Conservation (phyloP, 1,140 invertebrate species). For the Atta colombica region DNA sequence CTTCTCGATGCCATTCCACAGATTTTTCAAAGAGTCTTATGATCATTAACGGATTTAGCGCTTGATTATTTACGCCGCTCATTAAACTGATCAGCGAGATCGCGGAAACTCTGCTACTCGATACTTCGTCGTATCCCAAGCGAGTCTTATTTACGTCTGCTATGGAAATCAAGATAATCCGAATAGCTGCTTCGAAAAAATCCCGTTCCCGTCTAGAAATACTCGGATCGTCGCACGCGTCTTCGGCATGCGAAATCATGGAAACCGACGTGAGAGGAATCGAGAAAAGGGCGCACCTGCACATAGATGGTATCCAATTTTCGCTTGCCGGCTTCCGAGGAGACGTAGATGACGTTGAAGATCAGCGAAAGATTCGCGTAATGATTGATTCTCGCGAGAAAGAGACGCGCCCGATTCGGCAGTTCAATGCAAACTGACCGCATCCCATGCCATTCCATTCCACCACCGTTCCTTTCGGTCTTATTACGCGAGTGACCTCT, state of each 20-base stretch:
- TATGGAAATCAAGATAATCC: background rate
- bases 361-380: constrained; percentile 17
- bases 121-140: background rate
- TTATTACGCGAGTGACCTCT: constrained; percentile 70
- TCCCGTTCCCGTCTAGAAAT: background rate
- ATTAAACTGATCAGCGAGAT: constrained; percentile 2
- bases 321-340: constrained; percentile 16
- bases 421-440: constrained; percentile 77
- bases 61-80: background rate
- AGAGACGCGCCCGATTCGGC: constrained; percentile 72
- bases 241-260: constrained; percentile 32
- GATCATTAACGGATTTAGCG: background rate
- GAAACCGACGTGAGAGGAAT: constrained; percentile 43
- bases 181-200: background rate
- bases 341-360: constrained; percentile 4
- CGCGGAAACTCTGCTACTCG: background rate
- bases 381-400: background rate
- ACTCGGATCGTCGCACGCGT: background rate
- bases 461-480: constrained; percentile 65
- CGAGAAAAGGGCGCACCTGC: constrained; percentile 64
- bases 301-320: constrained; percentile 73
- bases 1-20: constrained; percentile 9
- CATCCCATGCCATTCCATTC: constrained; percentile 70
- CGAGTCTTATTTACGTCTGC: background rate
- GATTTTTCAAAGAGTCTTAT: background rate